These are phyloP conservation scores for Muscina levida DNA, from an alignment of 2,888 invertebrate genomes.

Conservation along the genomic window DNA sequence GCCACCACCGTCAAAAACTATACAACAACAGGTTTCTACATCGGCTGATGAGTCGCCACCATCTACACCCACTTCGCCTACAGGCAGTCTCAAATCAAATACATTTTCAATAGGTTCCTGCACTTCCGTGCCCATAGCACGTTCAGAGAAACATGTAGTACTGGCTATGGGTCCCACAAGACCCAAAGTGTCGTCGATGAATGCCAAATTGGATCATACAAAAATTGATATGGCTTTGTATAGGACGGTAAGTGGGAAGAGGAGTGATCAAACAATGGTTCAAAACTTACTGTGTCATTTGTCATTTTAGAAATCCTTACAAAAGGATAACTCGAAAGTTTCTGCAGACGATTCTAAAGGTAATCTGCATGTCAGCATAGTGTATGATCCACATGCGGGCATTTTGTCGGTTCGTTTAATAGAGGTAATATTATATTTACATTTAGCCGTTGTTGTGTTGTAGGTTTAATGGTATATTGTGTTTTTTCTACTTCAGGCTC, in stretches of 20 bases:
- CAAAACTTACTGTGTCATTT: no score
- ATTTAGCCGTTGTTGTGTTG: no score
- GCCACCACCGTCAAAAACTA: constrained; percentile 75
- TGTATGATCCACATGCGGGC: constrained; percentile 84
- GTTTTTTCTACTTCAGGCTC: constrained; percentile 78
- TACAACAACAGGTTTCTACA: constrained; percentile 74
- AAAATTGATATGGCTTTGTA: constrained; percentile 83
- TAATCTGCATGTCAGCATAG: constrained; percentile 83
- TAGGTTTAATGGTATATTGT: constrained; percentile 13
- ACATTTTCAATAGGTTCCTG: constrained; percentile 78
- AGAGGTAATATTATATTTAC: no score
- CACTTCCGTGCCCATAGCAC: constrained; percentile 78
- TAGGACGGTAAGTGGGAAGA: constrained; percentile 78
- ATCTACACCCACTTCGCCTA: constrained; percentile 80
- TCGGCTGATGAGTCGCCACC: constrained; percentile 79
- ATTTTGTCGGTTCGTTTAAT: constrained; percentile 84
- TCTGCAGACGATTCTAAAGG: constrained; percentile 82
- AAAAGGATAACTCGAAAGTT: constrained; percentile 76
- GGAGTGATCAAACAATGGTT: not conserved
- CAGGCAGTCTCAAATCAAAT: constrained; percentile 79
- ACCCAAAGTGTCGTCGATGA: constrained; percentile 82
- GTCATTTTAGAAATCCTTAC: constrained; percentile 72
- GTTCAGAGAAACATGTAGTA: constrained; percentile 82
- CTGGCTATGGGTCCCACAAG: constrained; percentile 80
- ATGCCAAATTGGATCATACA: constrained; percentile 84